Conservation (phyloP, 1,140 invertebrate species). For the Diorhabda sublineata region DNA sequence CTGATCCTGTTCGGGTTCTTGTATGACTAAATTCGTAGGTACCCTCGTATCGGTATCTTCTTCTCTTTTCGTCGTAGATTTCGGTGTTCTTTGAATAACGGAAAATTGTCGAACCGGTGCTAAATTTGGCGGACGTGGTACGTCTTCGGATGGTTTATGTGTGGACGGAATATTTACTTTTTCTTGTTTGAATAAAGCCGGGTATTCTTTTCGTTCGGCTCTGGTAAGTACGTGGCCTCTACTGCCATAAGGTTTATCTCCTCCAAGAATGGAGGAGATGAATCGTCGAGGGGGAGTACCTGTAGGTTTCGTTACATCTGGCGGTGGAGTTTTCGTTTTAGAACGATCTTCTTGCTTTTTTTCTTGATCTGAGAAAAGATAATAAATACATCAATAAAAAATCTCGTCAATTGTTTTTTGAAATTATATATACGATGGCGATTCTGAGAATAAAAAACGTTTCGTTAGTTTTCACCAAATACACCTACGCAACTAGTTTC, state of each 20-base stretch:
- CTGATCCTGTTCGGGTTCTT: constrained; percentile 69
- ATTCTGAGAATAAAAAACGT: too few relatives aligned
- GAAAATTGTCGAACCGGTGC: constrained; percentile 59
- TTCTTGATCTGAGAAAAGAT: constrained; percentile 36
- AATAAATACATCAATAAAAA: not conserved
- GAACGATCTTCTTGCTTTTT: constrained; percentile 30
- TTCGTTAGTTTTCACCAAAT: too few relatives aligned
- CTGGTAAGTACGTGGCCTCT: constrained; percentile 68
- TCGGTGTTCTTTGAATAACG: constrained; percentile 77
- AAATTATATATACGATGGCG: too few relatives aligned
- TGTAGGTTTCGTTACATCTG: constrained; percentile 31
- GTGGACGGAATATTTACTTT: constrained; percentile 51
- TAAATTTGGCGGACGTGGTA: constrained; percentile 50
- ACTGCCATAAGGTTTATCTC: constrained; percentile 70
- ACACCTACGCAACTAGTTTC: too few relatives aligned
- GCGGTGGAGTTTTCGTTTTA: constrained; percentile 26
- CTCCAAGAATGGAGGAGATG: constrained; percentile 71
- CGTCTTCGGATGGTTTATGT: constrained; percentile 53
- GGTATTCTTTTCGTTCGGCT: constrained; percentile 75
- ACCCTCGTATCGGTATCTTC: constrained; percentile 50
- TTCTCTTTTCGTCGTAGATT: constrained; percentile 50
- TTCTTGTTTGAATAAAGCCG: constrained; percentile 52
- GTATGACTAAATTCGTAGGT: constrained; percentile 48
- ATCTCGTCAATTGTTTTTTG: too few relatives aligned
- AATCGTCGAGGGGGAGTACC: constrained; percentile 58